These are phyloP conservation scores for Uloborus diversus DNA, from an alignment of 1,140 invertebrate genomes.

Conservation along the genomic window DNA sequence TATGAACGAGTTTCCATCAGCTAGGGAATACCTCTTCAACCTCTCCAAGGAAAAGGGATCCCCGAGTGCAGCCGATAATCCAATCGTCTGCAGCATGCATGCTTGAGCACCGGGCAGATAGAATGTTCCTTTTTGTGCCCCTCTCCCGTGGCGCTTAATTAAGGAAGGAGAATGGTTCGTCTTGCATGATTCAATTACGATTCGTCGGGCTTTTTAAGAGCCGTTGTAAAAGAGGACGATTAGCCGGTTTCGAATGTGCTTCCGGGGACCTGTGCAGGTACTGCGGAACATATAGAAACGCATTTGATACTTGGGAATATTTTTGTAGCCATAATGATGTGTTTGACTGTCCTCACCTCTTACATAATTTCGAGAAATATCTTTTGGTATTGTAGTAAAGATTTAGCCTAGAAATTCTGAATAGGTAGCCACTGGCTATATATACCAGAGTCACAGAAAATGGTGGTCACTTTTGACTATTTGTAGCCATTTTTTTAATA, in stretches of 20 bases:
- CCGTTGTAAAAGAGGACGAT: conserved; percentile 49
- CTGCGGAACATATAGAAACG: too few relatives aligned
- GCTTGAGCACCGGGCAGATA: conserved; percentile 39
- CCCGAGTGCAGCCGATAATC: conserved; percentile 22
- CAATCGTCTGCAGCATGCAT: conserved; percentile 28
- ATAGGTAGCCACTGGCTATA: too few relatives aligned
- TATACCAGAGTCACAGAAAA: too few relatives aligned
- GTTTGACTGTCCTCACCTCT: too few relatives aligned
- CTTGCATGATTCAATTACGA: conserved; percentile 48
- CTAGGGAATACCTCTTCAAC: neutral
- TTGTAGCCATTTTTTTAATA: too few relatives aligned
- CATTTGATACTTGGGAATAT: too few relatives aligned
- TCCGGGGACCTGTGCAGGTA: neutral
- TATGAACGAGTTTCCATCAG: neutral
- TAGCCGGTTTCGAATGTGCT: conserved; percentile 39
- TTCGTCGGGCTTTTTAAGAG: conserved; percentile 30
- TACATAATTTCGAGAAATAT: too few relatives aligned
- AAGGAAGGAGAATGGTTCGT: conserved; percentile 35
- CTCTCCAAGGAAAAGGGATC: conserved; percentile 10
- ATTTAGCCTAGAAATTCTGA: too few relatives aligned
- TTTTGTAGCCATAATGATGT: too few relatives aligned
- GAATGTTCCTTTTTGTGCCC: conserved; percentile 20
- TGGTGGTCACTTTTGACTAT: too few relatives aligned
- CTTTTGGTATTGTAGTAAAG: too few relatives aligned
- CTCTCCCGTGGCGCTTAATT: conserved; percentile 32